Base-by-base conservation (phyloP, 2,797 vertebrate species). In the Enteromius viviparus region DNA sequence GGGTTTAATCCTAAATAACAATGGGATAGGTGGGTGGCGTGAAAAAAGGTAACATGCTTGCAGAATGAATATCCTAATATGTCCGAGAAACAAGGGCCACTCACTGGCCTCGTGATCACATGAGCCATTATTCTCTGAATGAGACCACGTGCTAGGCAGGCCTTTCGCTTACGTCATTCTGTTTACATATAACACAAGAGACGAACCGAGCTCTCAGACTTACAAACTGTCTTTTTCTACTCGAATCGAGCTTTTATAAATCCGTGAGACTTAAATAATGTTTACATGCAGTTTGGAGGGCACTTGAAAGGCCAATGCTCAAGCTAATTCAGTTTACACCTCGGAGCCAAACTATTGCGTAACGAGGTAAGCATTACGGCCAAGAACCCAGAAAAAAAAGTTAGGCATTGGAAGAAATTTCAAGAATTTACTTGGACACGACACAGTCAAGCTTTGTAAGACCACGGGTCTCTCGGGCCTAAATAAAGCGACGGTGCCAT, bases 171-270 rank as follows among this genome's bases (percentile, higher is more conserved):
- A 94, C 92, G 92, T 94, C 93, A 94, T 87, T 85, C 86, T 95
- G 94, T 95, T 95, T 95, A 95, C 93, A 93, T 93, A 90, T 88
- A 87, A 64, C 89, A 84, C 86, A 80, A 87, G 42, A 87, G 86
- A 85, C 40, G 86, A 83, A 87, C 82, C 82, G 70, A 42, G 62
- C 78, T 69, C 74, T 85, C 69, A 11, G 58, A 77, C 78, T 68
- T 55, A n/a, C 69, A 71, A 85, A 76, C 79, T 45, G 34, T 53
- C 14, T 62, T 53, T 62, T 69, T n/a, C 47, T n/a, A 15, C 21
- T 45, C 62, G 12, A 19, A 69, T 62, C 29, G 32, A 76, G 32
- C 15, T 23, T 78, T 32, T 45, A 34, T 45, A 6, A n/a, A 26
- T 51, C 19, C 32, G 19, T 29, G 45, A 47, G 19, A 58, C 49